Conservation (phyloP, 2,888 invertebrate species). For the Andrena haemorrhoa region DNA sequence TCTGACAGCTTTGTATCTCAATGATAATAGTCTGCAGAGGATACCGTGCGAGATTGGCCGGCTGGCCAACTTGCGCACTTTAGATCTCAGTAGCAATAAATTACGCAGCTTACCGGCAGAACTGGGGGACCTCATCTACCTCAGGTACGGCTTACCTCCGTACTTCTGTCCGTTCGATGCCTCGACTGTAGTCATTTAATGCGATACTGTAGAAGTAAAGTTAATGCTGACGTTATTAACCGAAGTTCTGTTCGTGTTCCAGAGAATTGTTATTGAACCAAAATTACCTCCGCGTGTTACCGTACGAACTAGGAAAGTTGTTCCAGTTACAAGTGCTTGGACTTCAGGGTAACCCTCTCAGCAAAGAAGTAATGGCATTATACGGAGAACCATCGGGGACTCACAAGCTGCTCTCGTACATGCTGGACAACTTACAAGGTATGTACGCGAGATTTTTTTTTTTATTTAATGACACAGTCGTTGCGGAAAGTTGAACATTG, state of each 20-base stretch:
- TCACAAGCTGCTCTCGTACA: conserved; percentile 96
- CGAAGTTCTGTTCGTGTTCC: conserved; percentile 79
- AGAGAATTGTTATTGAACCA: conserved; percentile 97
- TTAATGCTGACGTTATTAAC: conserved; percentile 10
- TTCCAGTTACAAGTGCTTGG: conserved; percentile 98
- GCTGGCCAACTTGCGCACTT: conserved; percentile 92
- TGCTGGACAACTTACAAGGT: conserved; percentile 98
- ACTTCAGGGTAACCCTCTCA: conserved; percentile 96
- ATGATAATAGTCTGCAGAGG: conserved; percentile 96
- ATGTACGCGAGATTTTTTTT: conserved; percentile 79
- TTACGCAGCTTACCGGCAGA: conserved; percentile 97
- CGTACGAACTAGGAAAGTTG: conserved; percentile 98
- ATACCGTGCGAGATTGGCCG: conserved; percentile 96
- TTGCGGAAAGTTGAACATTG: neutral
- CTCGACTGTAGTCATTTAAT: neutral
- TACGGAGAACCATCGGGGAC: conserved; percentile 98
- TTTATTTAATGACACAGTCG: neutral
- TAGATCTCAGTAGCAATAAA: conserved; percentile 98
- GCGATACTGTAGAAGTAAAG: neutral
- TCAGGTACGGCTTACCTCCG: conserved; percentile 88
- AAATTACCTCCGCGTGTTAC: conserved; percentile 96
- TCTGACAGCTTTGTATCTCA: conserved; percentile 97
- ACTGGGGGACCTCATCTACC: conserved; percentile 97
- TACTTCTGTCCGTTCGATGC: conserved; percentile 11
- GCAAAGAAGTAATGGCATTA: conserved; percentile 95